Evolutionary conservation across 2,113 vertebrate genomes (phyloP).

Genomic region (Leptocoma aspasia): DNA sequence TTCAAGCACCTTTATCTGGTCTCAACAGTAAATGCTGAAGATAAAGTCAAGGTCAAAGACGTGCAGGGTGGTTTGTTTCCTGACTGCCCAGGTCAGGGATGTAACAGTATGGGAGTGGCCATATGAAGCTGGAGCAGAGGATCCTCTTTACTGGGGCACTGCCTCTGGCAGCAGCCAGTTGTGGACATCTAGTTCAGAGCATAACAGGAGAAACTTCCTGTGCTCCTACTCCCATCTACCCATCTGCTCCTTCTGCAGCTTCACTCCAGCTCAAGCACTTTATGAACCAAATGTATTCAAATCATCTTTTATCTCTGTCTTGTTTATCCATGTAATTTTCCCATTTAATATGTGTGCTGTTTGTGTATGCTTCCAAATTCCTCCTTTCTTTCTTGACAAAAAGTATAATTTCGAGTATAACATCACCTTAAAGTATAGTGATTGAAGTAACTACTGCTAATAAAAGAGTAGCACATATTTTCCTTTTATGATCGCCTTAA

Average conservation of each 20-base stretch:
- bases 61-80: background rate
- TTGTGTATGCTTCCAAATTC: background rate
- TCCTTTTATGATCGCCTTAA: background rate
- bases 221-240: background rate
- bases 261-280: background rate
- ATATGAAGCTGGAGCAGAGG: background rate
- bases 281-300: background rate
- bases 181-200: background rate
- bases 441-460: background rate
- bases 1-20: background rate
- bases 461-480: background rate
- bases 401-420: background rate
- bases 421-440: slow-evolving; percentile 4
- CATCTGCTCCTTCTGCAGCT: background rate
- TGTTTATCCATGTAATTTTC: background rate
- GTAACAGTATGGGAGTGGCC: background rate
- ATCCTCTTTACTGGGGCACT: fast-evolving
- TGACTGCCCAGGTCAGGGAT: background rate
- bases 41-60: background rate
- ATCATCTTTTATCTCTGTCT: background rate
- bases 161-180: background rate
- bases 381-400: slow-evolving; percentile 12
- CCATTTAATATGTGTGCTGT: background rate
- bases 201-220: background rate
- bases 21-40: background rate